A percentile compares a stretch with the other conserved stretches of the same genome.
Evolutionary conservation across 2,888 invertebrate species (phyloP).

Genomic region (Idaea straminata): DNA sequence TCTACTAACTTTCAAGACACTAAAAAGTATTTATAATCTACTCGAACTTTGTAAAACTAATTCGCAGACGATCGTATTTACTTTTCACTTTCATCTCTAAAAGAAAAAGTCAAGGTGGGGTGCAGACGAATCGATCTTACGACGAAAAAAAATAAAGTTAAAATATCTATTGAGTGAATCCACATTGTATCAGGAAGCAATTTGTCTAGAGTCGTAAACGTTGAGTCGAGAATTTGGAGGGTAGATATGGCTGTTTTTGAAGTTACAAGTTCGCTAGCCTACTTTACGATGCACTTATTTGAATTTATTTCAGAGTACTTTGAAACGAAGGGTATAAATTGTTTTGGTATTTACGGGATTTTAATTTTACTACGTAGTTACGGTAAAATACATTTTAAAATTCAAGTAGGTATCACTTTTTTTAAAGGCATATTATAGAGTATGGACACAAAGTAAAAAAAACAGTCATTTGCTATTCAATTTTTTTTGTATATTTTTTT

Average conservation of each 20-base stretch:
- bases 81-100: neutral
- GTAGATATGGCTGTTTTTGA: constrained; percentile 22
- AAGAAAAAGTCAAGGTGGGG: neutral
- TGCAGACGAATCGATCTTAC: neutral
- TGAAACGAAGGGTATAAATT: neutral
- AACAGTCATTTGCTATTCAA: too few species aligned
- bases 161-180: neutral
- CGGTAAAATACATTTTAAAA: neutral
- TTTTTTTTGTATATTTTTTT: too few species aligned
- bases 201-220: constrained; percentile 42
- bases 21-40: neutral
- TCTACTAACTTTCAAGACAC: neutral
- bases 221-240: constrained; percentile 35
- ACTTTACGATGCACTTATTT: neutral
- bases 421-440: too few species aligned
- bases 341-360: neutral
- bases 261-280: neutral
- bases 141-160: neutral
- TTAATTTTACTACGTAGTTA: neutral
- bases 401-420: too few species aligned
- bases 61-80: neutral
- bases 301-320: neutral
- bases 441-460: too few species aligned
- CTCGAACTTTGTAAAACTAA: neutral
- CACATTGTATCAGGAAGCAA: constrained; percentile 34